Evolutionary conservation across 2,113 vertebrate species (phyloP), one percentile per base, ranked within the genome.

Genomic region (Abramis brama): DNA sequence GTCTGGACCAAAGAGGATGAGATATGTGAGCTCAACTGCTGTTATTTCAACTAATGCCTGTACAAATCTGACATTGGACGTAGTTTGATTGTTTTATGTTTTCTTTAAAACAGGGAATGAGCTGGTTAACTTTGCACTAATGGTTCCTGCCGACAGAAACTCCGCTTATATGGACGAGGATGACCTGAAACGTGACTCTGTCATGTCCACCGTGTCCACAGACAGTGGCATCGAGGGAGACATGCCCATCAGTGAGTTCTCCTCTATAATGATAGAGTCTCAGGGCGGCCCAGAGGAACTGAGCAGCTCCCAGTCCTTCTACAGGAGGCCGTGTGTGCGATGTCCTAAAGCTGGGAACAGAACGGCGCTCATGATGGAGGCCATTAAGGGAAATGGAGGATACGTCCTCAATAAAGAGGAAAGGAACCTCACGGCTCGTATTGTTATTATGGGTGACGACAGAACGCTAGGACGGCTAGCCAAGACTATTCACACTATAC

Each of bases 361-460:
- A 33, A 33, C 92, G 86, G 88, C 89, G 5, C 84, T 94, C 17
- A 86, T 96, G 88, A 94, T 90, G 43, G 83, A 93, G 1, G 90
- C 90, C 82, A 93, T 92, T 76, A 92, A 91, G 0, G 84, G 85
- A 0, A 90, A 92, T 52, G 73, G 36, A 76, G 1, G 75, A 0
- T 79, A 71, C 0, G 89, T 91, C 0, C 23, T 91, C 1, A 86
- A 85, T 0, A 92, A 88, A 0, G 78, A 93, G 0, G 93, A 94
- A 68, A 92, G 90, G 68, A 92, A 93, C n/a, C 94, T 93, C 86
- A 97, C 95, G 0, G 97, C 96, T 13, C 93, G 94, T 4, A 86
- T 97, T 3, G 90, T 97, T 81, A 91, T 97, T 47, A 93, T 98
- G 90, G 97, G 97, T 0, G 96, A 97, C 0, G 96, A 97, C 21